Conservation (phyloP, 2,797 vertebrate species). For the Lithobates pipiens region DNA sequence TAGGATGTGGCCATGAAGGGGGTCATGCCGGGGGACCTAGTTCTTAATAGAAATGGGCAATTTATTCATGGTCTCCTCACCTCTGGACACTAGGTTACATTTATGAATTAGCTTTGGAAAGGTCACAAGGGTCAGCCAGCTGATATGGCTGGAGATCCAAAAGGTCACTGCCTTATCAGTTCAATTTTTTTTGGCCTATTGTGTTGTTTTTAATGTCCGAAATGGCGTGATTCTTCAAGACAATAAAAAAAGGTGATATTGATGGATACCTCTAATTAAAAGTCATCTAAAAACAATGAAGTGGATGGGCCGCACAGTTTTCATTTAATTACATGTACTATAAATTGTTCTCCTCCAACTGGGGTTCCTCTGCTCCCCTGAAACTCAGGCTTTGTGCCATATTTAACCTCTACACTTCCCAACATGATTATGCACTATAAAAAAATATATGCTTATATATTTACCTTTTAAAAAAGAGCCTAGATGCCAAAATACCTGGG, state of each 20-base stretch:
- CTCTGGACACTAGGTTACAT: conserved; percentile 50
- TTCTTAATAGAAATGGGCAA: conserved; percentile 24
- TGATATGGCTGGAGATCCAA: conserved; percentile 42
- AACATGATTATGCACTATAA: too few relatives aligned
- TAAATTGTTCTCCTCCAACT: neutral
- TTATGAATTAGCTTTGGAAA: conserved; percentile 49
- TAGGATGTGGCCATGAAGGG: neutral
- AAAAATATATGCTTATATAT: too few relatives aligned
- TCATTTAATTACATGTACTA: neutral
- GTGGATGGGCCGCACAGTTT: neutral
- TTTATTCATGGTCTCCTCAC: conserved; percentile 37
- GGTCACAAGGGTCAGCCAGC: conserved; percentile 56
- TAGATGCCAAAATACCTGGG: too few relatives aligned
- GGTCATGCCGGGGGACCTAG: neutral
- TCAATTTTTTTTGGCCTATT: conserved; percentile 41
- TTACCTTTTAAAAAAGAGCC: too few relatives aligned
- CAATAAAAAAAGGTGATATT: conserved; percentile 61
- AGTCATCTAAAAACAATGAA: conserved; percentile 27
- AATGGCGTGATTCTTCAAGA: conserved; percentile 26
- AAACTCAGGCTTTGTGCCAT: neutral
- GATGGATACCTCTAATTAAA: conserved; percentile 54
- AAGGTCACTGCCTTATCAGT: conserved; percentile 55
- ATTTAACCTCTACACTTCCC: neutral
- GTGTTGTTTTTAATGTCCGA: conserved; percentile 53
- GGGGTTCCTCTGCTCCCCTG: too few relatives aligned